Evolutionary conservation across 2,888 invertebrate species (phyloP), one percentile per base, ranked within the genome.

Genomic region (Tupiocoris notatus): DNA sequence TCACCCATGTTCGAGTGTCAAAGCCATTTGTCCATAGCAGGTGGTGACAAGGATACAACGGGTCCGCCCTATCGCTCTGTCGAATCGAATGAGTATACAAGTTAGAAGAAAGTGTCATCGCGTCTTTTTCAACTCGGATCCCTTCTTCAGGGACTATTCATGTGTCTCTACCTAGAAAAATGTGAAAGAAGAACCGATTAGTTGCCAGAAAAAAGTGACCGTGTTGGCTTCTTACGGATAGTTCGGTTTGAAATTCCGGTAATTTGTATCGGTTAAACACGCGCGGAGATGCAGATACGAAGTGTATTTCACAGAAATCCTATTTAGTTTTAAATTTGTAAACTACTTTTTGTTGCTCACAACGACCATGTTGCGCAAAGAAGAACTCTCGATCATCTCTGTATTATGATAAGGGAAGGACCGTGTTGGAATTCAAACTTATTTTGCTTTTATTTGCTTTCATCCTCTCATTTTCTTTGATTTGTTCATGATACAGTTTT

Each of bases 21-120:
- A 39, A 39, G 39, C 64, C 24, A 21, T 64, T 64, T 23, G 64
- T 64, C 22, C 23, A 17, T 63, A 21, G 21, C 63, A 63, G 64
- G 64, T 64, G 64, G 64, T 64, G 64, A 64, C 64, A 64, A n/a
- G 64, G 64, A 64, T 24, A 64, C 64, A 64, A 64, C 64, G 64
- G 64, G 63, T 22, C 17, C 61, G 61, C 61, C 64, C 24, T 64
- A 64, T 64, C 64, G 3, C 12, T 39, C 6, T 3, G 39, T 39
- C 39, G 39, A 39, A 39, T 39, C 39, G 3, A n/a, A n/a, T n/a
- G 39, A 39, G 39, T 39, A 39, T 12, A 39, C 39, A 39, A 39
- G 39, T 12, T 39, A 12, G 39, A 39, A 39, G 39, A 39, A 39
- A 39, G 12, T 39, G 39, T 39, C 39, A 39, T 39, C 39, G 39